Evolutionary conservation across 2,888 invertebrate species (phyloP), one percentile per base, ranked within the genome.

Genomic region (Micropterix aruncella): DNA sequence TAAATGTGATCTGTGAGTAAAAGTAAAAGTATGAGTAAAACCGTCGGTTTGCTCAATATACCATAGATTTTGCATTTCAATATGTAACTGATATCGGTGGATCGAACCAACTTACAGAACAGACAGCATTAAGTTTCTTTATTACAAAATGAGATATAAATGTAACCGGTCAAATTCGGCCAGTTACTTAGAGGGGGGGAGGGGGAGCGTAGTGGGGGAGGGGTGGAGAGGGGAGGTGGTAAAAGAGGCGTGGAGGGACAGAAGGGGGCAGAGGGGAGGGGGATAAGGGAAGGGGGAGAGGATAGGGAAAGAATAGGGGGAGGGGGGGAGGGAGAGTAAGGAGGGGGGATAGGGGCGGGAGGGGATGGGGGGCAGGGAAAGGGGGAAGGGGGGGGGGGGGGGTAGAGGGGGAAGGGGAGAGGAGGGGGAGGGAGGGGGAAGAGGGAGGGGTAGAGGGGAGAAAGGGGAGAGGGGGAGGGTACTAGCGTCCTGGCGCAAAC

Each of bases 241-340:
- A n/a, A 27, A n/a, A 27, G 36, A n/a, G n/a, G 36, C 36, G 36
- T 27, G 36, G 7, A n/a, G 36, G n/a, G 36, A 27, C 7, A n/a
- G 36, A n/a, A 27, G 36, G n/a, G 36, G 36, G 36, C 36, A 27
- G 36, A 27, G 36, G 36, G 36, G n/a, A 27, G 36, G 36, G 36
- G n/a, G 36, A 27, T 7, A n/a, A n/a, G n/a, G n/a, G n/a, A 27
- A n/a, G 7, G 36, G 36, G 7, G 36, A 27, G 36, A n/a, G 36
- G 36, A 27, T 12, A 27, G 36, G 36, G 36, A n/a, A 9, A 27
- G n/a, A 27, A n/a, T 7, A n/a, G 7, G n/a, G 36, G 36, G 36
- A n/a, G n/a, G 36, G n/a, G 36, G 36, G 36, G 36, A 27, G 36
- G 7, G 36, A n/a, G 36, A n/a, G n/a, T 12, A 27, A n/a, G 36